phyloP scores from a whole-genome alignment of 2,797 vertebrate genomes.

The Buceros bicornis region DNA sequence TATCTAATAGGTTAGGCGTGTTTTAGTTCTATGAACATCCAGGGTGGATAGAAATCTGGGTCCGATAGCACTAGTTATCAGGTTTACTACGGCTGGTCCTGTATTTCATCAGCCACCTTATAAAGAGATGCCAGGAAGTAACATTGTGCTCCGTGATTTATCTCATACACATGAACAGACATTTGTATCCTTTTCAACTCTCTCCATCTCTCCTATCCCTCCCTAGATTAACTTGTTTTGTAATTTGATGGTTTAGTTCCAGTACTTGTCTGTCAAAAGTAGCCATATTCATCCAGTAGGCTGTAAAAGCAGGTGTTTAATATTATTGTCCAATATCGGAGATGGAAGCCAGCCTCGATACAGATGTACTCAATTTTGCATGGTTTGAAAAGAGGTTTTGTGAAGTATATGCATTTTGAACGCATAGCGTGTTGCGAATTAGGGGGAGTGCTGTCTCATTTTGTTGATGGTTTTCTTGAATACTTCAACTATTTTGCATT shows the following conservation, averaged over 20 bases:
- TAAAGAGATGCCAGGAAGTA: conserved; percentile 48
- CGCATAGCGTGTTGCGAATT: neutral
- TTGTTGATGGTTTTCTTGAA: neutral
- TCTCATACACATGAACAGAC: neutral
- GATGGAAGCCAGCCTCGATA: neutral
- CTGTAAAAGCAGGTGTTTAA: conserved; percentile 32
- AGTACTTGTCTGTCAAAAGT: conserved; percentile 26
- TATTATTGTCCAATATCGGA: neutral
- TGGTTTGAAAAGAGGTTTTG: neutral
- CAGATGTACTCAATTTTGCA: neutral
- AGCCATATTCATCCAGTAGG: neutral
- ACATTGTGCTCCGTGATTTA: neutral
- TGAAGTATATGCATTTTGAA: neutral
- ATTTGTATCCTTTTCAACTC: conserved; percentile 28
- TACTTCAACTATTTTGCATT: neutral
- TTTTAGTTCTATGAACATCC: neutral
- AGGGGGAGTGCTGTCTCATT: accelerated
- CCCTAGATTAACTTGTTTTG: neutral
- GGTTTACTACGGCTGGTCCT: conserved; percentile 3
- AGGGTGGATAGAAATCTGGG: neutral
- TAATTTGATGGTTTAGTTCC: conserved; percentile 42
- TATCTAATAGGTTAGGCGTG: neutral
- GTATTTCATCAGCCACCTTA: conserved; percentile 40
- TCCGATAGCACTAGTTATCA: conserved; percentile 26
- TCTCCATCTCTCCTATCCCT: neutral